phyloP scores from a whole-genome alignment of 2,797 vertebrate genomes.

The Bryconaethiops microstoma region DNA sequence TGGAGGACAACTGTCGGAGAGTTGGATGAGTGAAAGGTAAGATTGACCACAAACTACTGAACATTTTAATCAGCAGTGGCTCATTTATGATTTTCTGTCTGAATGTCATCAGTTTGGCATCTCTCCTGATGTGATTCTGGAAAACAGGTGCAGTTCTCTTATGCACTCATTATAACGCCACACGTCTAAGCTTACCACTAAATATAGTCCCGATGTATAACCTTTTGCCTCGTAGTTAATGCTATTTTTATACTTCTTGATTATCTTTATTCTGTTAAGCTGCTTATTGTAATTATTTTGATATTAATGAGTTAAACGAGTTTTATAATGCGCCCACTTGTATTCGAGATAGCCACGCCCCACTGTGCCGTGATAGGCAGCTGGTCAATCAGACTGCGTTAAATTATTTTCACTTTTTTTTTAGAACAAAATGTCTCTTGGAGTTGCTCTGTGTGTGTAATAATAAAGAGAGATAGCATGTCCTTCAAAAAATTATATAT shows the following conservation, averaged over 20 bases:
- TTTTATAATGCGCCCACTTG: not conserved
- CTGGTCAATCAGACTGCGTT: not conserved
- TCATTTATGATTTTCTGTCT: not conserved
- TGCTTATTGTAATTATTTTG: not conserved
- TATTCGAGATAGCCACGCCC: not conserved
- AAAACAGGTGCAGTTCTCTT: not conserved
- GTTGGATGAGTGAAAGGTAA: conserved; percentile 19
- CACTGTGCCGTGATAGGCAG: not conserved
- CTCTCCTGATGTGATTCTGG: not conserved
- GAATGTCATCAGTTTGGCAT: no score
- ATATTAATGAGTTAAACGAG: not conserved
- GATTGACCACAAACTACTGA: not conserved
- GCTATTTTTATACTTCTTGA: no score
- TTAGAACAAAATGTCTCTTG: no score
- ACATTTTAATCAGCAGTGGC: not conserved
- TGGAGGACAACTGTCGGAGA: not conserved
- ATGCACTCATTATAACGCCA: not conserved
- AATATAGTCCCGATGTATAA: not conserved
- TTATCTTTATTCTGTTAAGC: no score
- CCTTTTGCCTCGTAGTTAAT: not conserved
- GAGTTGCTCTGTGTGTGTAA: no score
- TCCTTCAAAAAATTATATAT: no score
- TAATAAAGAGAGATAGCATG: no score
- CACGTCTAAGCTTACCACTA: not conserved
- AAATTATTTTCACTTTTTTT: not conserved